These are phyloP conservation scores for Camptogramma bilineatum DNA, from an alignment of 2,888 invertebrate genomes.

Conservation along the genomic window DNA sequence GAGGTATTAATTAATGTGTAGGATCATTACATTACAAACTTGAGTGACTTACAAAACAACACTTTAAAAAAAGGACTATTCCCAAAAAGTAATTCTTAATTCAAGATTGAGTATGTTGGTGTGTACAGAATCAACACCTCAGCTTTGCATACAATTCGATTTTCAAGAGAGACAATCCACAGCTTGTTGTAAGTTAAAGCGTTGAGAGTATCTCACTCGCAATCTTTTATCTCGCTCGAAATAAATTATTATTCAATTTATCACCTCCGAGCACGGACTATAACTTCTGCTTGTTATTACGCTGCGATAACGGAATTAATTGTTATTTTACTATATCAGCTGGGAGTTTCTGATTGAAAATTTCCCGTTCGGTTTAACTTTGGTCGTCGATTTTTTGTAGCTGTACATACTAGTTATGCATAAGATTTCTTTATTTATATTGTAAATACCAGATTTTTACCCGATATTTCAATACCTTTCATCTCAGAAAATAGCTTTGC, in stretches of 20 bases:
- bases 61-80: no score
- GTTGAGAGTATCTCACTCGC: slow-evolving; percentile 69
- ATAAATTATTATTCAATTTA: slow-evolving; percentile 85
- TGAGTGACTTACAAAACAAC: neutral
- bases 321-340: slow-evolving; percentile 56
- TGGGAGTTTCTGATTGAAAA: slow-evolving; percentile 32
- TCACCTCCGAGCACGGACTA: slow-evolving; percentile 70
- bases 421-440: neutral
- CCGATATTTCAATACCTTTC: no score
- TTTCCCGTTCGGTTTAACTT: slow-evolving; percentile 18
- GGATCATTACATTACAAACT: neutral
- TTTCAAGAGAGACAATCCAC: slow-evolving; percentile 27
- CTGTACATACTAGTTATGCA: neutral
- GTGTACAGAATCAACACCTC: neutral
- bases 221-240: slow-evolving; percentile 74
- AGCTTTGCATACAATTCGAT: slow-evolving; percentile 20
- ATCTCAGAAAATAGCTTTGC: no score
- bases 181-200: slow-evolving; percentile 48
- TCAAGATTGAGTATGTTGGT: neutral
- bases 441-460: neutral
- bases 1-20: no score
- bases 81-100: neutral
- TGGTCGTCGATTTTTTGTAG: neutral
- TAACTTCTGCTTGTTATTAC: slow-evolving; percentile 82
- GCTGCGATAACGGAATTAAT: slow-evolving; percentile 73